Conservation (phyloP, 2,797 vertebrate species). For the Urosaurus nigricauda region DNA sequence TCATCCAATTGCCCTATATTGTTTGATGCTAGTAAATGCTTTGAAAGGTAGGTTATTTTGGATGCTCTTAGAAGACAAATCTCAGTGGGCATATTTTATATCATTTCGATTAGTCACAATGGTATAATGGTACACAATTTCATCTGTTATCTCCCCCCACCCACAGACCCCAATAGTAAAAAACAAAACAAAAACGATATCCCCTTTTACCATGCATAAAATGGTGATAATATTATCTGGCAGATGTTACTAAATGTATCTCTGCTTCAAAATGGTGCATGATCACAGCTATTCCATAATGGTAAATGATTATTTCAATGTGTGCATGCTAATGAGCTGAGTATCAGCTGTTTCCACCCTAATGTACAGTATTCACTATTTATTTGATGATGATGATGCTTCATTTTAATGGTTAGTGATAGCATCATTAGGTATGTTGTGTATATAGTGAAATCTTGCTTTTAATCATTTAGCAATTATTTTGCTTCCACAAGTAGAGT, state of each 20-base stretch:
- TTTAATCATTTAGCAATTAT: constrained; percentile 33
- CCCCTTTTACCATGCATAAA: not conserved
- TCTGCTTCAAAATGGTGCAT: not conserved
- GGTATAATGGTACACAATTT: not conserved
- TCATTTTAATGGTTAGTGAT: constrained; percentile 14
- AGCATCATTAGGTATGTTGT: constrained; percentile 25
- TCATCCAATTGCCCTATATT: accelerated
- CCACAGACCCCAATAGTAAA: no score
- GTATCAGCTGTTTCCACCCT: constrained; percentile 7
- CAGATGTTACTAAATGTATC: not conserved
- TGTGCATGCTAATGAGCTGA: not conserved
- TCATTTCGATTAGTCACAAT: not conserved
- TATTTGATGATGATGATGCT: constrained; percentile 22
- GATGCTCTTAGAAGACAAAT: not conserved
- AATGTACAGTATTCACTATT: not conserved
- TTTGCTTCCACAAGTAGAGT: constrained; percentile 1
- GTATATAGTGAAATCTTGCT: not conserved
- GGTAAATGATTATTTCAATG: constrained; percentile 21
- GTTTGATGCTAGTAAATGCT: not conserved
- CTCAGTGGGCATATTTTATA: not conserved
- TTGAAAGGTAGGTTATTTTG: not conserved
- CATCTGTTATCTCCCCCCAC: not conserved
- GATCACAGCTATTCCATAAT: constrained; percentile 17
- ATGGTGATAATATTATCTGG: not conserved
- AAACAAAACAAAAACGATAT: no score